A percentile compares a stretch with the other conserved stretches of the same genome.
Conservation (phyloP, 2,888 invertebrate species). For the Tortricodes alternella region DNA sequence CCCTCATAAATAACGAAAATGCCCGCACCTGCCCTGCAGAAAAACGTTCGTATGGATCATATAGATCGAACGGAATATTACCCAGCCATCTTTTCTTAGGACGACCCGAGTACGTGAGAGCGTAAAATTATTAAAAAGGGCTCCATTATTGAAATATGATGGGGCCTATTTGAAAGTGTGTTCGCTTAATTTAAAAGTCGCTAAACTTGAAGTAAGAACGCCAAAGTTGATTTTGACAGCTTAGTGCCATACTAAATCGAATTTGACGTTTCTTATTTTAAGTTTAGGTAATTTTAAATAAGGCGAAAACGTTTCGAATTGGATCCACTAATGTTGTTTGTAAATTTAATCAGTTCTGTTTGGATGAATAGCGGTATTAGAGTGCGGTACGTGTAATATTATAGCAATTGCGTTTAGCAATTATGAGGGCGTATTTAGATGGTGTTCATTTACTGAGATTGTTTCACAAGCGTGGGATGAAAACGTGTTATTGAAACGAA, state of each 20-base stretch:
- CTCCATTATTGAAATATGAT: no score
- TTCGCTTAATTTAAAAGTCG: no score
- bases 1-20: conserved; percentile 59
- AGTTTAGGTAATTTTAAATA: no score
- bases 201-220: no score
- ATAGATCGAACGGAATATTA: conserved; percentile 49
- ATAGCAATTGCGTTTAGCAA: conserved; percentile 6
- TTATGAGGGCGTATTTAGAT: conserved; percentile 6
- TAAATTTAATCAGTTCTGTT: neutral
- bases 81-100: conserved; percentile 30
- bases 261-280: no score
- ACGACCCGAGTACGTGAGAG: neutral
- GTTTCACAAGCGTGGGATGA: conserved; percentile 5
- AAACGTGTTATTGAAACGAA: neutral
- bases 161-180: no score
- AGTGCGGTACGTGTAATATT: conserved; percentile 4
- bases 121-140: conserved; percentile 19
- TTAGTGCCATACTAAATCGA: no score
- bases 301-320: no score
- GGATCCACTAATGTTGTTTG: no score
- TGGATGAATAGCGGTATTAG: neutral
- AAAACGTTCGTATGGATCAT: conserved; percentile 45
- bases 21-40: conserved; percentile 57
- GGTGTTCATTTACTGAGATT: conserved; percentile 8
- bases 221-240: no score